Evolutionary conservation across 92 coral and sea anemone genomes (phyloP), one percentile per base, ranked within the genome.

Genomic region (Epizoanthus scotinus): DNA sequence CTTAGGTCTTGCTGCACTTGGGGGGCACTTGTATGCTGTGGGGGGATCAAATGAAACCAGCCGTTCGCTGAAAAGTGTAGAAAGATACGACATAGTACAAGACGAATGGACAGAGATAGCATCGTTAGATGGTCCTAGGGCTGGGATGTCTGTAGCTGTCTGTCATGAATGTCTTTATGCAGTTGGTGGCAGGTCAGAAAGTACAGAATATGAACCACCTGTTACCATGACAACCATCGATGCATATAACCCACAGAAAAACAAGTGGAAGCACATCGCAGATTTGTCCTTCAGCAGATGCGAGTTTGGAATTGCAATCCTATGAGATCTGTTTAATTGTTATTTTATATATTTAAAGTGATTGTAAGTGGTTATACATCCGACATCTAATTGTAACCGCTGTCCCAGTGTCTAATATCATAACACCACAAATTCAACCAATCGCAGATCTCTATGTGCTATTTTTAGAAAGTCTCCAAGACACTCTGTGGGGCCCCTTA

Each of bases 41-140:
- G 98, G 98, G 8, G 98, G 98, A 36, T 84, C 82, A 42, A 90
- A 87, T 88, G 94, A 82, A 25, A 52, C 78, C n/a, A 93, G 86
- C 0, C 87, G 95, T 27, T 87, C 87, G 8, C 70, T 93, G 62
- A 84, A 78, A 49, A 88, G 90, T 78, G 98, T 93, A 2, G 98
- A 94, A 67, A 84, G 86, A 56, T 94, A 87, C 66, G 93, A 94
- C 29, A 67, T 79, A 21, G 73, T 38, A 13, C 44, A 22, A 50
- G 72, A 86, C 60, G 68, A 79, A 5, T 94, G 98, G 98, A 78
- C 89, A 36, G 92, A 87, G 42, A 83, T 93, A n/a, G 83, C 84
- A n/a, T 82, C 90, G 28, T 75, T 94, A 63, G 88, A 88, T 29
- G 66, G 69, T 15, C 94, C 93, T 3, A 87, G 97, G 71, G 90